Evolutionary conservation across 2,888 invertebrate species (phyloP).

Genomic region (Acheta domesticus): DNA sequence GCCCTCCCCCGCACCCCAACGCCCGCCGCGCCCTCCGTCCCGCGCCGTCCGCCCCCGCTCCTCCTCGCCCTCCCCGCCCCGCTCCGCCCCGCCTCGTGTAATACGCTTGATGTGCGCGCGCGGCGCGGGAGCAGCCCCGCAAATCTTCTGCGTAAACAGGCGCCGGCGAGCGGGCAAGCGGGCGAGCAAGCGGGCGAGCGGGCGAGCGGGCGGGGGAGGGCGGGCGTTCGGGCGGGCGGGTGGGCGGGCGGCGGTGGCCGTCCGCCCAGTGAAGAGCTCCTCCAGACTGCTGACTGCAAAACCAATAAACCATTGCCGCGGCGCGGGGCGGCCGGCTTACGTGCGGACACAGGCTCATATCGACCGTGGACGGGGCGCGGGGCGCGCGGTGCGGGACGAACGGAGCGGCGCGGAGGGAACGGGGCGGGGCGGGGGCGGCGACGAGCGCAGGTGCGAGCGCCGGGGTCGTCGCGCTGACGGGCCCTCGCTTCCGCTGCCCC

Average conservation of each 20-base stretch:
- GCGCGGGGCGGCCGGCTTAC: background rate
- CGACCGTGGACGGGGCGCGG: background rate
- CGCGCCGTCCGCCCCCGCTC: background rate
- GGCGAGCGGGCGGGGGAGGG: background rate
- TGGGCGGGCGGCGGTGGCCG: background rate
- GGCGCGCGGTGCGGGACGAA: background rate
- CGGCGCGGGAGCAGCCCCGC: background rate
- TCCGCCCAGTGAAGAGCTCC: slow-evolving; percentile 26
- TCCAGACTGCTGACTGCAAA: slow-evolving; percentile 1
- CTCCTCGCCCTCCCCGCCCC: background rate
- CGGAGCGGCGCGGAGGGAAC: background rate
- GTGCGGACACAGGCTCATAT: background rate
- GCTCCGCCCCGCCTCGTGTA: background rate
- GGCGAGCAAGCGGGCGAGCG: slow-evolving; percentile 18
- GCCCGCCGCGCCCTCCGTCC: background rate
- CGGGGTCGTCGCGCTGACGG: background rate
- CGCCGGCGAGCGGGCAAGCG: slow-evolving; percentile 3
- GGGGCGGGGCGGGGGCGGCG: background rate
- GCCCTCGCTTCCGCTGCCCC: background rate
- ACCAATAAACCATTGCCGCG: background rate
- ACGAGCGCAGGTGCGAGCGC: background rate
- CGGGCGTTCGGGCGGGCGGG: background rate
- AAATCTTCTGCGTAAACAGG: background rate
- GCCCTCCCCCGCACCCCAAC: background rate
- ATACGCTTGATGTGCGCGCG: slow-evolving; percentile 5